Evolutionary conservation across 2,888 invertebrate species (phyloP).

Genomic region (Chymomyza amoena): DNA sequence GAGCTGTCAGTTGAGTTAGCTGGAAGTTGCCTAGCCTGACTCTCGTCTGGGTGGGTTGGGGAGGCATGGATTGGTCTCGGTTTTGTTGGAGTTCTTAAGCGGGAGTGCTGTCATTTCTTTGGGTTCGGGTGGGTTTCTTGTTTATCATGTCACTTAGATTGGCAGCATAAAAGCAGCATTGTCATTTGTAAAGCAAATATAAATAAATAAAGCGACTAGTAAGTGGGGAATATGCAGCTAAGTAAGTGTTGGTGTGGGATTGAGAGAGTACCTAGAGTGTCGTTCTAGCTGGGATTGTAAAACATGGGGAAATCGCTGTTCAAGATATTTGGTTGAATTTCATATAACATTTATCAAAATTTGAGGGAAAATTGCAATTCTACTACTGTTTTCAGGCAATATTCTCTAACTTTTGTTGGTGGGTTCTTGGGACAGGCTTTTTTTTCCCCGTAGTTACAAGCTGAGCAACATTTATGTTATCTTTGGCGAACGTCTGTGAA

Average conservation of each 20-base stretch:
- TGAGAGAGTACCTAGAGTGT: not conserved
- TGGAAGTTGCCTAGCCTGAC: not conserved
- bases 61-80: not conserved
- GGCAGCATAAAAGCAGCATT: constrained; percentile 68
- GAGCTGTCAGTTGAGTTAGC: constrained; percentile 52
- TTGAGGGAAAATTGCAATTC: not conserved
- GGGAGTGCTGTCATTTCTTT: not conserved
- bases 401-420: no score
- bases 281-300: not conserved
- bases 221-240: not conserved
- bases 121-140: constrained; percentile 43
- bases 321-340: not conserved
- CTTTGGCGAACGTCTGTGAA: no score
- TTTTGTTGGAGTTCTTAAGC: not conserved
- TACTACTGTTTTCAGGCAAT: no score
- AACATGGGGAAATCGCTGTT: not conserved
- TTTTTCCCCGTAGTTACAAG: no score
- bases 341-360: not conserved
- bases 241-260: not conserved
- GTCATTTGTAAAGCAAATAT: constrained; percentile 51
- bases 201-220: constrained; percentile 32
- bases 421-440: no score
- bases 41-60: not conserved
- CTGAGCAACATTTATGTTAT: no score
- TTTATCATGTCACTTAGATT: constrained; percentile 68